Evolutionary conservation across 2,888 invertebrate genomes (phyloP), one percentile per base, ranked within the genome.

Genomic region (Coecobrya sp.): DNA sequence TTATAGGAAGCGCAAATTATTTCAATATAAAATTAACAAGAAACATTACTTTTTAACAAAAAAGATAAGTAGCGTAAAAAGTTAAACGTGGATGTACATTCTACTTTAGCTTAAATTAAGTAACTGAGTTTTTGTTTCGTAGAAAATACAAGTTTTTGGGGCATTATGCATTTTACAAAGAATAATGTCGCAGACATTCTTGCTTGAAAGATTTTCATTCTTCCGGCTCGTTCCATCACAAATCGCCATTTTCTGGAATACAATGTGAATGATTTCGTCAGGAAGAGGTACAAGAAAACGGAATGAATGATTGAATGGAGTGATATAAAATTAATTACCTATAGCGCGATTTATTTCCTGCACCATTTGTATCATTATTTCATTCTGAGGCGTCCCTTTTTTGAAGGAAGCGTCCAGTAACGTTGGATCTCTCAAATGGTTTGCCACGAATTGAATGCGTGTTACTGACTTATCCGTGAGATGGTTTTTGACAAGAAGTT

Each of bases 391-490:
- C 8, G 97, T 97, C 94, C 97, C 96, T 52, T 96, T 95, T 93
- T 96, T 96, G 95, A 98, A 98, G 59, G 97, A 95, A 42, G 96
- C 96, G 95, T 97, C 97, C 95, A 98, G 95, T 94, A 98, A 96
- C 30, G 96, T 96, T 73, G 97, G 96, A 95, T 97, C 96, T 85
- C 96, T 95, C 94, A 97, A 97, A 95, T 97, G 97, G 95, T 96
- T 96, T 93, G 98, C 98, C 13, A 98, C 97, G 86, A 97, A 97
- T 91, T 98, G 98, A 89, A 98, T 97, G 1, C 98, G 96, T 1
- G 97, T 96, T 59, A 98, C 96, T 0, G 98, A 98, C 95, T 98
- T 98, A 94, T 98, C 98, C 3, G 98, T 98, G 2, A 98, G 96
- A 95, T 98, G 98, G 45, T 97, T 96, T 95, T 97, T 97, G 82